Evolutionary conservation across 2,888 invertebrate species (phyloP).

Genomic region (Cheilosia impressa): DNA sequence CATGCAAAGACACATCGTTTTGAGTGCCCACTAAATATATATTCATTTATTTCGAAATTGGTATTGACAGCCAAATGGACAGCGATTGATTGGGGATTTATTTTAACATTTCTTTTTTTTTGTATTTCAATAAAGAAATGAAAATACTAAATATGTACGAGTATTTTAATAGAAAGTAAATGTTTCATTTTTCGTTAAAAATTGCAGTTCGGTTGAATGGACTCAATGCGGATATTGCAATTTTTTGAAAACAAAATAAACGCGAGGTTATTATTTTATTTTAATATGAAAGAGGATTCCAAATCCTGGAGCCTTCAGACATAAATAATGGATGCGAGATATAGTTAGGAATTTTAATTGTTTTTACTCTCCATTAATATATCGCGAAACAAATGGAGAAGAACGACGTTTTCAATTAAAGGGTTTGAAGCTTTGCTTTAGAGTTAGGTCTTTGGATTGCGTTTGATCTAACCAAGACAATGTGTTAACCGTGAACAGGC

Average conservation of each 20-base stretch:
- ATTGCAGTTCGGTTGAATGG: constrained; percentile 17
- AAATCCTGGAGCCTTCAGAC: too few species aligned
- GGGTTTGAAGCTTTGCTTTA: too few species aligned
- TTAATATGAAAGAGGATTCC: too few species aligned
- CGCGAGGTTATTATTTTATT: too few species aligned
- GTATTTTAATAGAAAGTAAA: not conserved
- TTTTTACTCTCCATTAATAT: too few species aligned
- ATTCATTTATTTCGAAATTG: constrained; percentile 19
- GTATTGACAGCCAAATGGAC: not conserved
- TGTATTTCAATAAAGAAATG: not conserved
- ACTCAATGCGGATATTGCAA: not conserved
- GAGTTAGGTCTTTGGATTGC: too few species aligned
- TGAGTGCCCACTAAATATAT: constrained; percentile 15
- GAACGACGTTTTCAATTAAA: too few species aligned
- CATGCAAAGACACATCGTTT: not conserved
- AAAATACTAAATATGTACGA: not conserved
- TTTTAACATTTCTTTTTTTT: not conserved
- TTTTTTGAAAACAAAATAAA: not conserved
- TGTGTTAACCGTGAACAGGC: too few species aligned
- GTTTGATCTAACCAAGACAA: too few species aligned
- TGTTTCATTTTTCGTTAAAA: not conserved
- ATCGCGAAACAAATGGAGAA: too few species aligned
- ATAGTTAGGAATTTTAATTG: too few species aligned
- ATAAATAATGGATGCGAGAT: too few species aligned
- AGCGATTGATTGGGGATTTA: constrained; percentile 19